Evolutionary conservation across 2,888 invertebrate species (phyloP), one percentile per base, ranked within the genome.

Genomic region (Arctia plantaginis): DNA sequence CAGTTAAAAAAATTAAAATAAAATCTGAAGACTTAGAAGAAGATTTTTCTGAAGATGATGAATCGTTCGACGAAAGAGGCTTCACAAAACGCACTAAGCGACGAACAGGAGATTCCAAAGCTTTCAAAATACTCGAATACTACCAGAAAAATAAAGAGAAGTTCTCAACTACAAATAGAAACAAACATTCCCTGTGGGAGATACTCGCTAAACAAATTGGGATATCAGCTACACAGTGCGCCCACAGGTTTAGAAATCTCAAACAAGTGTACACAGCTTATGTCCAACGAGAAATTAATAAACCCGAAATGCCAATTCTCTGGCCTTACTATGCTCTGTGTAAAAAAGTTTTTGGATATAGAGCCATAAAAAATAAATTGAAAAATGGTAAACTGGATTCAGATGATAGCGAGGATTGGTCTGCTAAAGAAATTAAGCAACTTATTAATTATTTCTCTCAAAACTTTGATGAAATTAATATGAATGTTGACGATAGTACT

Each of bases 331-430:
- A 93, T 18, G 85, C 88, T 7, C 77, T 94, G 0, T 95, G 95
- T 83, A 95, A 95, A 75, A 95, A 94, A 85, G 94, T 94, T 0
- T 95, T 95, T 33, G 95, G 95, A 0, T 95, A 95, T 74, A 78
- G 95, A 82, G 90, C 91, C 0, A 87, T 95, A 3, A 95, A 94
- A 77, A 85, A 86, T 0, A 94, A 94, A 78, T 81, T 95, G 0
- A 93, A 92, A 67, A 91, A 90, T 39, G 90, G 90, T 0, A 90
- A 90, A 79, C 66, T 84, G 0, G 92, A 90, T 8, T 86, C 88
- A 0, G 84, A 85, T 69, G 92, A 93, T 1, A 83, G 79, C 0
- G 91, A 92, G 69, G 94, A 94, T 13, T 95, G 95, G 95, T 80
- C 92, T 0, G 87, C 92, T 0, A 91, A 90, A 66, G 93, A 94